Base-by-base conservation (phyloP, 2,888 invertebrate genomes). In the Carcina quercana region DNA sequence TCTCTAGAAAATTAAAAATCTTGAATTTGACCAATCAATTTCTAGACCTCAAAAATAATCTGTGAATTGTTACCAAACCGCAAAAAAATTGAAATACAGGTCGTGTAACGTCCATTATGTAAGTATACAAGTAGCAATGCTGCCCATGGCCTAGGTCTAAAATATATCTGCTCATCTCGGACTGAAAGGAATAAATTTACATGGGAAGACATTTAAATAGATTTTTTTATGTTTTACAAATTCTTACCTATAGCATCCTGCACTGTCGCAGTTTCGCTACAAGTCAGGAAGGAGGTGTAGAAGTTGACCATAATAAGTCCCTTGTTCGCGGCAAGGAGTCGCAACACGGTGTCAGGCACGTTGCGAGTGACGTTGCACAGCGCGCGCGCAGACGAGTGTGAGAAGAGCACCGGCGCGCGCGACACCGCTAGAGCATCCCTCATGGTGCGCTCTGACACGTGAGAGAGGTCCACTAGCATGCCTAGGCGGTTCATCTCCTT, bases 291-390 rank as follows among this genome's bases (percentile, higher is more conserved):
- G 30, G 88, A 87, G 2, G 90, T 91, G 73, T 92, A 93, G 74
- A 95, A 94, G 69, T 93, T 94, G 53, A 94, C 92, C 94, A 94
- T 95, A 40, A 94, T 90, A 32, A 95, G 87, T 21, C 94, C 94
- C 37, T 90, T 89, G 68, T 94, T 95, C 45, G 89, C 86, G 15
- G 91, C 90, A 47, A 95, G 86, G 50, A 88, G 80, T 25, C 88
- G 75, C 30, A 94, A 84, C 33, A 93, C 90, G 33, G 89, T 87
- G 66, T 94, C 94, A 32, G 91, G 92, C 13, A 94, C 93, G 68
- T 94, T 94, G 38, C 94, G 86, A 34, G 91, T 89, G 20, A 91
- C 91, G 59, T 93, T 91, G 80, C 94, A 94, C 3, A 94, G 76
- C 13, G 91, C 89, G 55, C 91, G 91, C 25, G 93, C 93, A 2